Percentiles rank a stretch among this genome's conserved stretches.
phyloP scores from a whole-genome alignment of 2,113 vertebrate genomes.

The Porphyrio hochstetteri region DNA sequence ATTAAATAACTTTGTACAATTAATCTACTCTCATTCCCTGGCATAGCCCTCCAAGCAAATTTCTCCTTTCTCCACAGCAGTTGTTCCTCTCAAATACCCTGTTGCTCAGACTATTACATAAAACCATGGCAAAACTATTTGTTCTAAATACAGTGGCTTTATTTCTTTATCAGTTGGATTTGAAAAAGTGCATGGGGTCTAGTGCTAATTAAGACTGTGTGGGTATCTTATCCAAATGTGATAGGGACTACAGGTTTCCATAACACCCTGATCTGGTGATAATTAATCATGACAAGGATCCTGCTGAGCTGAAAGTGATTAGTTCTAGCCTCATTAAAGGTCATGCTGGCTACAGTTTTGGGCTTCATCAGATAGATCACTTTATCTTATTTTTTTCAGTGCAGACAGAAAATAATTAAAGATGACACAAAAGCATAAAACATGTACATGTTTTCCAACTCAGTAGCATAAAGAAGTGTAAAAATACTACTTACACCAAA shows the following conservation, averaged over 20 bases:
- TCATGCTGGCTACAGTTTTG: neutral
- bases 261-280: neutral
- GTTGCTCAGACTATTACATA: neutral
- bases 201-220: neutral
- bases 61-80: neutral
- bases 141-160: neutral
- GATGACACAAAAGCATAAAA: neutral
- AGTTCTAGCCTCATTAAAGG: slow-evolving; percentile 32
- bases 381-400: neutral
- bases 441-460: neutral
- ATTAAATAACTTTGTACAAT: neutral
- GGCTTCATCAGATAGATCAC: neutral
- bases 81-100: neutral
- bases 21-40: neutral
- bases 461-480: neutral
- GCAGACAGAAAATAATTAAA: neutral
- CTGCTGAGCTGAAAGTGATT: slow-evolving; percentile 14
- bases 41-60: neutral
- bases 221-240: neutral
- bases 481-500: neutral
- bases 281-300: slow-evolving; percentile 37
- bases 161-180: neutral
- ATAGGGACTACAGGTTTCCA: neutral
- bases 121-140: neutral
- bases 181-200: neutral